phyloP scores from a whole-genome alignment of 2,888 invertebrate genomes.

The Ethmia dodecea region DNA sequence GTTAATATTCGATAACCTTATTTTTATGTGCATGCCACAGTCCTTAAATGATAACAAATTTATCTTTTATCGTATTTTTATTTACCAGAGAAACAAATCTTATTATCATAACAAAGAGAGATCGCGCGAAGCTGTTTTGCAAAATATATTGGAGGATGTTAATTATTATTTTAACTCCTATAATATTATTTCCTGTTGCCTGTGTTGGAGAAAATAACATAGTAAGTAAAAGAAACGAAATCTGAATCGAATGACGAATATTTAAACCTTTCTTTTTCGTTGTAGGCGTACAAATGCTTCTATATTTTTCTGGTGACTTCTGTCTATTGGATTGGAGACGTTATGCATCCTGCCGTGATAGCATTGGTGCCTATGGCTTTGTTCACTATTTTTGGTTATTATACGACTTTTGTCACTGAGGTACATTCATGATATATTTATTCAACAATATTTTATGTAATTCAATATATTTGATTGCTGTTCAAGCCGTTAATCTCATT shows the following conservation, averaged over 20 bases:
- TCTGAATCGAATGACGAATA: neutral
- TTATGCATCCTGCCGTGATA: constrained; percentile 40
- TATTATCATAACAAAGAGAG: constrained; percentile 38
- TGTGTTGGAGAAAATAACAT: constrained; percentile 38
- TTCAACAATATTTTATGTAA: too few species aligned
- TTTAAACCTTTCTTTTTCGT: neutral
- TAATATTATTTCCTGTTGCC: constrained; percentile 42
- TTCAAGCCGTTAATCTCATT: too few species aligned
- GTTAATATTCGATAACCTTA: neutral
- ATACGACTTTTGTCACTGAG: neutral
- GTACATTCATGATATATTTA: too few species aligned
- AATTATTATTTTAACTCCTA: constrained; percentile 36
- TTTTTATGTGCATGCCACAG: too few species aligned
- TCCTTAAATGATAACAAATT: neutral
- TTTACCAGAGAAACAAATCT: constrained; percentile 45
- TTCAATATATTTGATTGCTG: too few species aligned
- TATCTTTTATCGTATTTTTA: neutral
- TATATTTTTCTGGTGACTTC: constrained; percentile 43
- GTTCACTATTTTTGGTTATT: constrained; percentile 30
- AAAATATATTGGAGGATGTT: constrained; percentile 45
- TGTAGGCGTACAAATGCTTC: constrained; percentile 36
- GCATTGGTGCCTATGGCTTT: constrained; percentile 41
- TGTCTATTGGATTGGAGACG: constrained; percentile 42
- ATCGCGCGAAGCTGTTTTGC: constrained; percentile 34
- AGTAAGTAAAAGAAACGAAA: constrained; percentile 19